Evolutionary conservation across 2,888 invertebrate genomes (phyloP).

Genomic region (Agelastica alni): DNA sequence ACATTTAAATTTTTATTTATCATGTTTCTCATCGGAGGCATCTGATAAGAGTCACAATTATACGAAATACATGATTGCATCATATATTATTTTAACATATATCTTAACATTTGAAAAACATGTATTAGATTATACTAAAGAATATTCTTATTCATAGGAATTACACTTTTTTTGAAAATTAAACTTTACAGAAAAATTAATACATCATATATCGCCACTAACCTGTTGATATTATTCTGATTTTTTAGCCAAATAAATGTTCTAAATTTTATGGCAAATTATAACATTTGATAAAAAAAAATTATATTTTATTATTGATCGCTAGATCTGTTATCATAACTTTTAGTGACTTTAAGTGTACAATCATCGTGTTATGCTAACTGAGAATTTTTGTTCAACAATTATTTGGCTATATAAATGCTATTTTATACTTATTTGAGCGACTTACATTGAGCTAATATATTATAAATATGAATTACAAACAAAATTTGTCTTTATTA

Average conservation of each 20-base stretch:
- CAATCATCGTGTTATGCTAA: neutral
- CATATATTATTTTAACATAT: constrained; percentile 42
- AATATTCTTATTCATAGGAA: constrained; percentile 20
- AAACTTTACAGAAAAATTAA: constrained; percentile 30
- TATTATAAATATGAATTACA: constrained; percentile 13
- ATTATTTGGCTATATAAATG: constrained; percentile 24
- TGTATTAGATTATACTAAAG: constrained; percentile 50
- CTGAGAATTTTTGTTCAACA: too few relatives aligned
- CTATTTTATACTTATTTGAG: constrained; percentile 35
- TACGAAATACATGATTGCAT: constrained; percentile 39
- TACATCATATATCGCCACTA: constrained; percentile 36
- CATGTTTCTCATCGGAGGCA: constrained; percentile 53
- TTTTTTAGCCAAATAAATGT: constrained; percentile 22
- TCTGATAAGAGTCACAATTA: constrained; percentile 50
- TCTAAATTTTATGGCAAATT: constrained; percentile 11
- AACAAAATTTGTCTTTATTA: constrained; percentile 13
- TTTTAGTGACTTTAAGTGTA: too few relatives aligned
- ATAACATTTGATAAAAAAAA: constrained; percentile 7
- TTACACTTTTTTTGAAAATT: constrained; percentile 33
- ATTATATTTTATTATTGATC: constrained; percentile 1
- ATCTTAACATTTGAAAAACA: constrained; percentile 49
- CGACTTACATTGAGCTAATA: constrained; percentile 42
- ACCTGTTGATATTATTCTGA: constrained; percentile 27
- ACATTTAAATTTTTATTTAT: constrained; percentile 50
- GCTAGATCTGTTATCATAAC: neutral